These are phyloP conservation scores for Didymodactylos carnosus DNA, from an alignment of 2,888 invertebrate genomes.

Conservation along the genomic window DNA sequence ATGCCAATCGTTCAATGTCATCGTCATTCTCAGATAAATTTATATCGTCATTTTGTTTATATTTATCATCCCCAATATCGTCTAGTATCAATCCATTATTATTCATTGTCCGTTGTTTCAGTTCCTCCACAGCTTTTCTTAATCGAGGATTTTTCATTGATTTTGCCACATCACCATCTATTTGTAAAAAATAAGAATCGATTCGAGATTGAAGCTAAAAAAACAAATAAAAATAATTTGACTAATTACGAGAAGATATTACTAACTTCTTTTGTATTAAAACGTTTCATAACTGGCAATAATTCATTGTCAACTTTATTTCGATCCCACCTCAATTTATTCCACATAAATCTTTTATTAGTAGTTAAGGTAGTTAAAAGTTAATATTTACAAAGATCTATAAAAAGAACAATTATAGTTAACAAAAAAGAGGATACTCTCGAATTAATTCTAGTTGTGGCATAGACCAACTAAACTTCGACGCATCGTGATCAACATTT, in stretches of 20 bases:
- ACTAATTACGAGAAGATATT: background rate
- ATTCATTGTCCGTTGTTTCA: background rate
- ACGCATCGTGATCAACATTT: background rate
- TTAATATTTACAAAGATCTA: background rate
- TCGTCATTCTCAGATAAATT: background rate
- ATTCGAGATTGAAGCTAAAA: background rate
- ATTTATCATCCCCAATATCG: no score
- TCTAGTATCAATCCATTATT: no score
- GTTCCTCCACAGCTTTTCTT: background rate
- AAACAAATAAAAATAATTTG: background rate
- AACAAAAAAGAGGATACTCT: background rate
- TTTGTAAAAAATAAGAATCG: background rate
- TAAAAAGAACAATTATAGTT: background rate
- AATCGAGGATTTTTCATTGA: background rate
- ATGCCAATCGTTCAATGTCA: background rate
- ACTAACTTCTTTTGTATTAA: slow-evolving; percentile 2
- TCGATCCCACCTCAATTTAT: slow-evolving; percentile 4
- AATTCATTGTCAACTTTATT: slow-evolving; percentile 10
- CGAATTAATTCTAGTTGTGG: slow-evolving; percentile 11
- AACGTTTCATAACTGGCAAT: slow-evolving; percentile 2
- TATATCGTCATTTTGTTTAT: background rate
- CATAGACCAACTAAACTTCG: slow-evolving; percentile 10
- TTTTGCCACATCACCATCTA: background rate
- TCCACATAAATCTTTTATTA: background rate
- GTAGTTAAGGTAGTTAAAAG: background rate